These are phyloP conservation scores for Vulpes lagopus DNA, from an alignment of 2,113 vertebrate species.

Conservation along the genomic window DNA sequence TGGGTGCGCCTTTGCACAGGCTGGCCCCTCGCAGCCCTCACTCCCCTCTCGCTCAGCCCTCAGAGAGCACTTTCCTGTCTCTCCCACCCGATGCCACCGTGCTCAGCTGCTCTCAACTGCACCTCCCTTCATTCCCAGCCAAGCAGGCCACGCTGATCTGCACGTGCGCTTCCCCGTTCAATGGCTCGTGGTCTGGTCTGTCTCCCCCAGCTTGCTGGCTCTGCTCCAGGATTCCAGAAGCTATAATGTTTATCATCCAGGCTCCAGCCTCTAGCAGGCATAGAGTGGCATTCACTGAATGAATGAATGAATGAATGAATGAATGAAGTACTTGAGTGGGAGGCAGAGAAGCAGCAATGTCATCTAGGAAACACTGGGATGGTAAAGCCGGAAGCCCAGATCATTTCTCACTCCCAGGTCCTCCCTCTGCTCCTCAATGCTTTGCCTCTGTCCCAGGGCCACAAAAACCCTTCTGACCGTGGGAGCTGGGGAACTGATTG, in stretches of 20 bases:
- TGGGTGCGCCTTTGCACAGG: background rate
- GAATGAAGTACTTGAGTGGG: background rate
- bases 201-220: background rate
- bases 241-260: background rate
- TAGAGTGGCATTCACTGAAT: fast-evolving
- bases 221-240: background rate
- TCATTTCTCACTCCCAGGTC: fast-evolving
- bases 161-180: background rate
- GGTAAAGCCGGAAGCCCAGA: background rate
- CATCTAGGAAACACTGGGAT: background rate
- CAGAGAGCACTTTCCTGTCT: fast-evolving
- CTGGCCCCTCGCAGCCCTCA: background rate
- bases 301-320: background rate
- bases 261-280: background rate
- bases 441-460: background rate
- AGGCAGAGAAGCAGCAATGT: background rate
- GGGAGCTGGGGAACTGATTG: fast-evolving
- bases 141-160: fast-evolving
- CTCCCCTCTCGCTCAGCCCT: background rate
- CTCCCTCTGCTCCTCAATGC: background rate
- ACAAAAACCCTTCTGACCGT: too few relatives aligned
- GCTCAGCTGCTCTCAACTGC: fast-evolving
- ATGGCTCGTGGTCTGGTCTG: background rate
- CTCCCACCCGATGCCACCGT: background rate
- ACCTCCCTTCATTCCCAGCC: background rate